Evolutionary conservation across 2,888 invertebrate species (phyloP), one percentile per base, ranked within the genome.

Genomic region (Mechanitis messenoides): DNA sequence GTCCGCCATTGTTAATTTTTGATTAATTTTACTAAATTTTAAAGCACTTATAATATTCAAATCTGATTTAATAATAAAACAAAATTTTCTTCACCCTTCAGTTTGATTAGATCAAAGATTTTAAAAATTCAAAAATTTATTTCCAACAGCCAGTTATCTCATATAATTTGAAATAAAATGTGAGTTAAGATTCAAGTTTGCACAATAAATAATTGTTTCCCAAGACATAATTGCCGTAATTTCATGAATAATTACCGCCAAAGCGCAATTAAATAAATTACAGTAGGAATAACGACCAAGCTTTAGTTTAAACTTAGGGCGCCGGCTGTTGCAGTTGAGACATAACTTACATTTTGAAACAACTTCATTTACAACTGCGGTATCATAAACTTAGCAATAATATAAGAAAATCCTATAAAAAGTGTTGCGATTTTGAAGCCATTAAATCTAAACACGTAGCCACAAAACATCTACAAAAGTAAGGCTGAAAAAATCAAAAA

Each of bases 241-340:
- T 90, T 89, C 88, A 90, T 90, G 90, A 90, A 89, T 90, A 90
- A 90, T 90, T 88, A 87, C 88, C 80, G 83, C 87, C 88, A 84
- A 85, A 88, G 85, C 84, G 89, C 89, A 90, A 90, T 90, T 90
- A 90, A 87, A 90, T 90, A 89, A 90, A 90, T 90, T 88, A 89
- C 84, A 78, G 81, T 81, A 80, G 83, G 83, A 88, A 83, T 87
- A 87, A 87, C 87, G 88, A 82, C 79, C 88, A 85, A 78, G 86
- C 77, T 83, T 84, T 87, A 87, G 87, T 87, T 89, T 84, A 77
- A 81, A 87, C 82, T 85, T 83, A 76, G 87, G 87, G 87, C 77
- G 83, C 77, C 79, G 78, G 82, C 78, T 85, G 86, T 74, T 81
- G 79, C 81, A 80, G 69, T 76, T 77, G 73, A 72, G 69, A 75